Percentiles rank a stretch among this genome's conserved stretches.
Evolutionary conservation across 2,797 vertebrate genomes (phyloP).

Genomic region (Falco novaeseelandiae): DNA sequence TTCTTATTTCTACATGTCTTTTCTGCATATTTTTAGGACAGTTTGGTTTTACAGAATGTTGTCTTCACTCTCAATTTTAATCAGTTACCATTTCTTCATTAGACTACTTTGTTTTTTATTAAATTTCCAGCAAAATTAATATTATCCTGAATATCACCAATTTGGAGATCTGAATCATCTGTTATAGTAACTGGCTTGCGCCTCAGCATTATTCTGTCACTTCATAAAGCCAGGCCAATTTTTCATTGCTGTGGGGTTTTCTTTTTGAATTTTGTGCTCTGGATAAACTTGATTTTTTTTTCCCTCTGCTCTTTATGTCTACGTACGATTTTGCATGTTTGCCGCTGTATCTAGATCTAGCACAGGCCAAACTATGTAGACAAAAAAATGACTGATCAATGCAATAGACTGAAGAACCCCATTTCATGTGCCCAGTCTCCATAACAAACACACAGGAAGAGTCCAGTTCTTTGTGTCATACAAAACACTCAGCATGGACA

Average conservation of each 20-base stretch:
- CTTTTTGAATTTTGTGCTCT: neutral
- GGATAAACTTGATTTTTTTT: neutral
- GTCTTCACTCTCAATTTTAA: neutral
- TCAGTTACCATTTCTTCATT: neutral
- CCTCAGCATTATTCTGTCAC: neutral
- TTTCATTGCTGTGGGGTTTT: neutral
- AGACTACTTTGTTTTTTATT: neutral
- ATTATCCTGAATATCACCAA: neutral
- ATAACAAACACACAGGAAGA: neutral
- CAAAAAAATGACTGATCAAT: neutral
- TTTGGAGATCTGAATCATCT: neutral
- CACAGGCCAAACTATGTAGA: neutral
- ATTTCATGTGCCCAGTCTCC: neutral
- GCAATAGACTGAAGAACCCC: neutral
- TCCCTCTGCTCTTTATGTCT: neutral
- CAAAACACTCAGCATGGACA: neutral
- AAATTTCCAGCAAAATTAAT: neutral
- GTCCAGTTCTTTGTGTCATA: neutral
- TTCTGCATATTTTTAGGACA: neutral
- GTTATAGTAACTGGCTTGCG: neutral
- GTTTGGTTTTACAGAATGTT: neutral
- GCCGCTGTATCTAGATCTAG: neutral
- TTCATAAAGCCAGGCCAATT: neutral
- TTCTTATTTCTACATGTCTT: neutral
- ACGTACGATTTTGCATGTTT: fast-evolving